A percentile compares a stretch with the other conserved stretches of the same genome.
Evolutionary conservation across 1,140 invertebrate species (phyloP).

Genomic region (Aphelinus atriplicis): DNA sequence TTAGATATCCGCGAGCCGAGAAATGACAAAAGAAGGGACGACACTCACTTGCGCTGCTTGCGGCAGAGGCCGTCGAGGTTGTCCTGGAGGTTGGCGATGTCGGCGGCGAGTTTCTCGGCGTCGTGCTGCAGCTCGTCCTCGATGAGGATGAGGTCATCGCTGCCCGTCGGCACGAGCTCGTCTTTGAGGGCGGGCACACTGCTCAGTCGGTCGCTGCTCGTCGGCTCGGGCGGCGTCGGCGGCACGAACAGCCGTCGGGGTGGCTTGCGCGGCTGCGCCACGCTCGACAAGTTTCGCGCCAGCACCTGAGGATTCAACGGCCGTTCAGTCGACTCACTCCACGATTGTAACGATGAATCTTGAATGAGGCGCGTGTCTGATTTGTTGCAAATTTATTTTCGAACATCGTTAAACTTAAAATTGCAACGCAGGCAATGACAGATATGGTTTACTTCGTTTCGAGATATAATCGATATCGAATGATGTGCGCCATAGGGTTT

Average conservation of each 20-base stretch:
- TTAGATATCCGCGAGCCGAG: background rate
- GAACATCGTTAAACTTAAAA: too few species aligned
- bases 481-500: too few species aligned
- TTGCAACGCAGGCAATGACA: too few species aligned
- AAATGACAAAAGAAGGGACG: constrained; percentile 12
- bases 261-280: constrained; percentile 55
- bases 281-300: constrained; percentile 53
- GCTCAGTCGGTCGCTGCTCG: constrained; percentile 54
- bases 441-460: too few species aligned
- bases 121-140: constrained; percentile 82
- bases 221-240: constrained; percentile 58
- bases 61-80: constrained; percentile 83
- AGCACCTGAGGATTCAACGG: constrained; percentile 43
- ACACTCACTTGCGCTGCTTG: constrained; percentile 84
- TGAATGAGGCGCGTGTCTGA: too few species aligned
- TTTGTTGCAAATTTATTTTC: too few species aligned
- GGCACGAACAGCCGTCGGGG: constrained; percentile 58
- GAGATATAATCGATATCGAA: too few species aligned
- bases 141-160: constrained; percentile 76
- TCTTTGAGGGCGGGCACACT: constrained; percentile 76
- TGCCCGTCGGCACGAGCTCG: constrained; percentile 84
- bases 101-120: constrained; percentile 80
- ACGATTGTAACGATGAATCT: too few species aligned
- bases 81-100: constrained; percentile 89
- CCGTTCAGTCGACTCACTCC: too few species aligned